Conservation (phyloP, 2,113 vertebrate genomes). For the Charadrius vociferus region DNA sequence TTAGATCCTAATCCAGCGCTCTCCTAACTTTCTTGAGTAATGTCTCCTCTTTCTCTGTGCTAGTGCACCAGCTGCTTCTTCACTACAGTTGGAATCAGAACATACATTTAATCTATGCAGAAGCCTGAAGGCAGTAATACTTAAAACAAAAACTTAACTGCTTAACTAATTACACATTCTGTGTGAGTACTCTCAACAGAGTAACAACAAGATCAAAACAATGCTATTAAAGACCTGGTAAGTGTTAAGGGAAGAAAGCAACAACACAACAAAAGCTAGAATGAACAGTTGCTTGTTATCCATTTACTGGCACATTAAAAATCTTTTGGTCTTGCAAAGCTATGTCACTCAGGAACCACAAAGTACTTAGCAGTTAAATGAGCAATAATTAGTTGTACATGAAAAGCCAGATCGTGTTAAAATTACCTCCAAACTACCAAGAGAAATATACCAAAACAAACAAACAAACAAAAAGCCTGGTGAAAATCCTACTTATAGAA, state of each 20-base stretch:
- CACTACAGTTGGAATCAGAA: neutral
- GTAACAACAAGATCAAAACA: neutral
- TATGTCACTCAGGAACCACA: neutral
- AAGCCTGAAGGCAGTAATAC: neutral
- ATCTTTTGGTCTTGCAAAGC: neutral
- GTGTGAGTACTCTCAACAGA: neutral
- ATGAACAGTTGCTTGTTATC: neutral
- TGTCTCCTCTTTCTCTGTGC: neutral
- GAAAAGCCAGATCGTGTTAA: neutral
- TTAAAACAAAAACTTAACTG: neutral
- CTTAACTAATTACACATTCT: neutral
- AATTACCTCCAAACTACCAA: neutral
- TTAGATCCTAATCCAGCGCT: neutral
- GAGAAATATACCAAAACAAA: neutral
- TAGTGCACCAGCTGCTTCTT: neutral
- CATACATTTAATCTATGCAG: neutral
- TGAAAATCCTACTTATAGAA: neutral
- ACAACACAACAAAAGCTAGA: neutral
- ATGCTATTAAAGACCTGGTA: neutral
- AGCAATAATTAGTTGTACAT: neutral
- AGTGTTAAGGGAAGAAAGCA: neutral
- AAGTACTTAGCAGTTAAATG: neutral
- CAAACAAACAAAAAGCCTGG: neutral
- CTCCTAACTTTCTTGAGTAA: neutral
- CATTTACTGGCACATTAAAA: neutral